phyloP scores from a whole-genome alignment of 2,888 invertebrate species.

The Caenorhabditis sp. region DNA sequence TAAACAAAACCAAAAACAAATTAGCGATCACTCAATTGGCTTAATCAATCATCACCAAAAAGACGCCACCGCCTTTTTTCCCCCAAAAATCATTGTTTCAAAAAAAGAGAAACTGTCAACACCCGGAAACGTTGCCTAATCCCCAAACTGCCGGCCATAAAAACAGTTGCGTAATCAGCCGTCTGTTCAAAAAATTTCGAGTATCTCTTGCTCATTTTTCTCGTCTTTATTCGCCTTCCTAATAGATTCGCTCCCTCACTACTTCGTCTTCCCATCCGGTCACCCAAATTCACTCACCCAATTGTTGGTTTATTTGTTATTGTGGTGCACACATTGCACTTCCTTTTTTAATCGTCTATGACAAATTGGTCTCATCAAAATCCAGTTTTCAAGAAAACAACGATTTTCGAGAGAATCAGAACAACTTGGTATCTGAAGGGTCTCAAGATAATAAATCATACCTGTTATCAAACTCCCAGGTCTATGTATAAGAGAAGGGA shows the following conservation, averaged over 20 bases:
- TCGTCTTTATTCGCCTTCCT: neutral
- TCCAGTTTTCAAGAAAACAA: neutral
- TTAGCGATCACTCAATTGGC: neutral
- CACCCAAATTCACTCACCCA: neutral
- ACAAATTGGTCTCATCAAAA: slow-evolving; percentile 17
- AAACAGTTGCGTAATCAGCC: slow-evolving; percentile 26
- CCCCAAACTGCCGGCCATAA: neutral
- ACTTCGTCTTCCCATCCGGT: neutral
- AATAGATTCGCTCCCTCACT: neutral
- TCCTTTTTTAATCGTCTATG: slow-evolving; percentile 11
- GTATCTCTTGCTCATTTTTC: slow-evolving; percentile 1
- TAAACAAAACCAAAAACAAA: no score
- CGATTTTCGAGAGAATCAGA: neutral
- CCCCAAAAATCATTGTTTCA: no score
- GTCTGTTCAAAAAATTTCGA: slow-evolving; percentile 31
- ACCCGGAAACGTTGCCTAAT: neutral
- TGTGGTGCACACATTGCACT: neutral
- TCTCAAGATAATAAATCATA: neutral
- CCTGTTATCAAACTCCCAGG: neutral
- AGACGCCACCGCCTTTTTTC: neutral
- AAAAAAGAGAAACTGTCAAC: neutral
- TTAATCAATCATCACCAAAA: neutral
- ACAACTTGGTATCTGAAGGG: neutral
- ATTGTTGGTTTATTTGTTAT: neutral
- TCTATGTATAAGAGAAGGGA: no score